phyloP scores from a whole-genome alignment of 2,797 vertebrate genomes.

The Gallinago stenura region DNA sequence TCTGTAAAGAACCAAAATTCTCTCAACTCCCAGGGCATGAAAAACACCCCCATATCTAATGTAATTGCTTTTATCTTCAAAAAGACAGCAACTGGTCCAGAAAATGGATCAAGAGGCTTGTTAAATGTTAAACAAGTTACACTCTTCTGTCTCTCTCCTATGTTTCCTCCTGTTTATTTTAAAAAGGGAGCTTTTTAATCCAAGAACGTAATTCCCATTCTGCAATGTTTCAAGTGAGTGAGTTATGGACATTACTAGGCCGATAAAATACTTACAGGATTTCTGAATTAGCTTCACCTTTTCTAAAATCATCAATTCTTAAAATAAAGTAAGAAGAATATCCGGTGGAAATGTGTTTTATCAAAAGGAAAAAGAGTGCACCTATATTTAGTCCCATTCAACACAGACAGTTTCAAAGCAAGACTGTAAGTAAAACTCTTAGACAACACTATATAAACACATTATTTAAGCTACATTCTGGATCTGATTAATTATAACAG shows the following conservation, averaged over 20 bases:
- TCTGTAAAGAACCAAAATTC: conserved; percentile 15
- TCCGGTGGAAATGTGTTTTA: conserved; percentile 64
- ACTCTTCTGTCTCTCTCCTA: conserved; percentile 20
- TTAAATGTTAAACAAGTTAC: conserved; percentile 70
- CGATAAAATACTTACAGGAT: conserved; percentile 69
- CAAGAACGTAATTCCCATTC: conserved; percentile 67
- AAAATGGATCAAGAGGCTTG: conserved; percentile 53
- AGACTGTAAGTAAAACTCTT: conserved; percentile 36
- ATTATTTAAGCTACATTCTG: conserved; percentile 66
- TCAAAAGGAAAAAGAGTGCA: conserved; percentile 61
- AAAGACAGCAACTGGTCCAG: conserved; percentile 39
- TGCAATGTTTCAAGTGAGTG: conserved; percentile 56
- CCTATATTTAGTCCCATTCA: conserved; percentile 44
- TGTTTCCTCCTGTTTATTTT: conserved; percentile 74
- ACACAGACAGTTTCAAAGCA: conserved; percentile 23
- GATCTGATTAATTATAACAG: conserved; percentile 73
- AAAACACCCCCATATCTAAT: neutral
- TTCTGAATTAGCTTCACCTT: conserved; percentile 60
- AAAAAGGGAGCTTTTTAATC: conserved; percentile 65
- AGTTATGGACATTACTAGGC: conserved; percentile 50
- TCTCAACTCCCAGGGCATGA: neutral
- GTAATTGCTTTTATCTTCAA: conserved; percentile 57
- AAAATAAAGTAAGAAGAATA: conserved; percentile 65
- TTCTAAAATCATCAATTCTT: conserved; percentile 58
- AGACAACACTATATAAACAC: conserved; percentile 40